Evolutionary conservation across 2,113 vertebrate species (phyloP), one percentile per base, ranked within the genome.

Genomic region (Chloropsis cyanopogon): DNA sequence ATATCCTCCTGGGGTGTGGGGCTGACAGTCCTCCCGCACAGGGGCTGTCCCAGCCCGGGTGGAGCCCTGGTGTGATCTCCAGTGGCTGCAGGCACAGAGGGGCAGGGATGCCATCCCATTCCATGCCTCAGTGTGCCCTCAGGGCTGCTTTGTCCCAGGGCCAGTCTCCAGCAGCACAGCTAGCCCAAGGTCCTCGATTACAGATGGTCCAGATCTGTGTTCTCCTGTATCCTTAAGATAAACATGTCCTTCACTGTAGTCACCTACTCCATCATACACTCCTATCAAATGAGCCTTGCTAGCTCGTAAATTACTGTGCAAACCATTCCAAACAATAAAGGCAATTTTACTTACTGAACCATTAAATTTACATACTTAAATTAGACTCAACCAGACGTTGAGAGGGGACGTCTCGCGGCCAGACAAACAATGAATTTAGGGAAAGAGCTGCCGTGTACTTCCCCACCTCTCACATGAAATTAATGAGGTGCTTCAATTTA

Each of bases 311-410:
- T 98, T 97, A 98, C 64, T 59, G 86, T 70, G 88, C 96, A 97
- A 97, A 97, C 96, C 97, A 95, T 97, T 97, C 91, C 90, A 97
- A 97, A 97, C 97, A 98, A 98, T 97, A 96, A 97, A 97, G 95
- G 95, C 96, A 95, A 93, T 97, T 97, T 98, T 97, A 97, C 97
- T 96, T 97, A 98, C 96, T 95, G 97, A 98, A 97, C 98, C 97
- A 96, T 98, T 97, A 97, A 96, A 98, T 98, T 96, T 97, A 97
- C 95, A 95, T 94, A 95, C 97, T 97, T 97, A 97, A 98, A 98
- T 98, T 97, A 97, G 97, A 97, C 95, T 97, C 96, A 97, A 94
- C 87, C 96, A 97, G 97, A 96, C 92, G 25, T 94, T 49, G 75
- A 59, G 11, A 70, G 89, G 92, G 95, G 94, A 94, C 61, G 96